These are phyloP conservation scores for Drosophila pseudotakahashii DNA, from an alignment of 2,888 invertebrate species.

Conservation along the genomic window DNA sequence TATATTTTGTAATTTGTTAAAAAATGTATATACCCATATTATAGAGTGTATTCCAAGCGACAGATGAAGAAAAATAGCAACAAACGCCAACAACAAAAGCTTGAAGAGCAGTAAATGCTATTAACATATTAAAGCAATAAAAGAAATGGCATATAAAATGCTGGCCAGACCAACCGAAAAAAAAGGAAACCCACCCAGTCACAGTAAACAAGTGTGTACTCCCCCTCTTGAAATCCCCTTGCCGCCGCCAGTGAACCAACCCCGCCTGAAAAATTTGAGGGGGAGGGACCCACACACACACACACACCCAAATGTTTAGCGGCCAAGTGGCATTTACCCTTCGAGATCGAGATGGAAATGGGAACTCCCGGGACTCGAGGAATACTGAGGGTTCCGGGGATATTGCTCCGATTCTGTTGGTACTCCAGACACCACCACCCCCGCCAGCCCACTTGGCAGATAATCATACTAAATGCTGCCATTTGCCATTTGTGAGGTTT, in stretches of 20 bases:
- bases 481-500: conserved; percentile 80
- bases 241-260: conserved; percentile 1
- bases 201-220: conserved; percentile 20
- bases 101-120: conserved; percentile 54
- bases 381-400: background rate
- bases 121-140: conserved; percentile 72
- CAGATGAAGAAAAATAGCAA: conserved; percentile 54
- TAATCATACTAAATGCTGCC: conserved; percentile 82
- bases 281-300: background rate
- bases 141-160: conserved; percentile 79
- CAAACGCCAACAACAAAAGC: conserved; percentile 41
- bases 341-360: conserved; percentile 44
- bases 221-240: background rate
- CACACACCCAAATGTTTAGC: conserved; percentile 69
- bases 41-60: conserved; percentile 17
- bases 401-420: conserved; percentile 35
- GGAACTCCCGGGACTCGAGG: conserved; percentile 7
- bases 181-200: conserved; percentile 28
- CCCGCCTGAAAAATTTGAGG: conserved; percentile 16
- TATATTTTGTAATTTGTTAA: too few relatives aligned
- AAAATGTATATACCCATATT: background rate
- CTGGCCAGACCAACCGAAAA: conserved; percentile 53
- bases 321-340: conserved; percentile 66
- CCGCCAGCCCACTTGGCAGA: conserved; percentile 19
- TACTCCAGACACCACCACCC: conserved; percentile 15